phyloP scores from a whole-genome alignment of 2,888 invertebrate species.

The Cactoblastis cactorum region DNA sequence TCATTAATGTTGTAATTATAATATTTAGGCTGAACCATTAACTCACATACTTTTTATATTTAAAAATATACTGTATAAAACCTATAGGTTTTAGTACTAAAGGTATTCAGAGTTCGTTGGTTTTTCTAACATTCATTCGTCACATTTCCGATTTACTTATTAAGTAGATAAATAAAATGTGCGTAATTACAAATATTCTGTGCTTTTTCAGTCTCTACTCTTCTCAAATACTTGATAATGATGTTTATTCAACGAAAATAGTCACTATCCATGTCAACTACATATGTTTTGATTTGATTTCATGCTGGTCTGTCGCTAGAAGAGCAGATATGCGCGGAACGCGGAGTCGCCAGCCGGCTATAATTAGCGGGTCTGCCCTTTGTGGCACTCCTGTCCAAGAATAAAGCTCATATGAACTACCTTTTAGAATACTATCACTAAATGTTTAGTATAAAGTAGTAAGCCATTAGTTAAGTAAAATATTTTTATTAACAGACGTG shows the following conservation, averaged over 20 bases:
- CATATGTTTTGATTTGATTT: conserved; percentile 35
- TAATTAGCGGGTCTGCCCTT: conserved; percentile 56
- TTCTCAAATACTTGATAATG: conserved; percentile 6
- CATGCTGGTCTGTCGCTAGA: conserved; percentile 19
- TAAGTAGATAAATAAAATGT: no score
- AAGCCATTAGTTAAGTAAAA: no score
- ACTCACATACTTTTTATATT: no score
- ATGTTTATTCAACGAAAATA: conserved; percentile 31
- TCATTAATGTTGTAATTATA: not conserved
- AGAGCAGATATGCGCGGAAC: conserved; percentile 46
- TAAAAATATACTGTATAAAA: no score
- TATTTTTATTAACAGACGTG: no score
- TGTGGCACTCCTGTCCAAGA: conserved; percentile 31
- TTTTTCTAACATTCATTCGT: no score
- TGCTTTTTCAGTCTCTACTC: not conserved
- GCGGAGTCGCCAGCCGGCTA: conserved; percentile 46
- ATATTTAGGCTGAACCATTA: no score
- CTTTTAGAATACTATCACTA: not conserved
- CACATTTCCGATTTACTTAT: no score
- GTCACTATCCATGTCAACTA: conserved; percentile 28
- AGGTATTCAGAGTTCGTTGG: no score
- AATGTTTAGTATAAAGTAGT: not conserved
- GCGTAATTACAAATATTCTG: no score
- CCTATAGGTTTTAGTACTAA: no score
- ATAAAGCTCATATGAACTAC: not conserved